Base-by-base conservation (phyloP, 2,888 invertebrate species). In the Eupithecia exiguata region DNA sequence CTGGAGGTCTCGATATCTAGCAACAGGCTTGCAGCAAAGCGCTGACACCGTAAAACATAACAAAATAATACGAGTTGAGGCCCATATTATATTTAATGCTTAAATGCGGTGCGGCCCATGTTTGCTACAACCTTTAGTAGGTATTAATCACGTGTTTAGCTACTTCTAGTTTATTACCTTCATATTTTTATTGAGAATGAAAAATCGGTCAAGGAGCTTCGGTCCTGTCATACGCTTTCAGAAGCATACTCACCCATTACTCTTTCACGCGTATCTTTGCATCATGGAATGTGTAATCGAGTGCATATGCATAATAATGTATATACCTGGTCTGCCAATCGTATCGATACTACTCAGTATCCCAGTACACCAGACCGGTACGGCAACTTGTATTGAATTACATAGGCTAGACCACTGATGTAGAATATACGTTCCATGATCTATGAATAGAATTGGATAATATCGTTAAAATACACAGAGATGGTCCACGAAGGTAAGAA, bases 211-310 rank as follows among this genome's bases (percentile, higher is more conserved):
- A 68, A 68, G 49, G 68, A 58, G 21, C 53, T 53, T 53, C 21
- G n/a, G 21, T 10, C 53, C 21, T 21, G 53, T 62, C 72, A 62
- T 53, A 38, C 72, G 69, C 72, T 74, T 73, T 75, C 68, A 68
- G 70, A 72, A 75, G 70, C 69, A 69, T 61, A 71, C 30, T 72
- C 75, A 71, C 30, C 69, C 75, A 72, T 72, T 53, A 58, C 74
- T 72, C 76, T 79, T 80, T 79, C 79, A 78, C 80, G 79, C 80
- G 80, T 78, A 79, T 75, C 73, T 71, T 79, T 79, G 75, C 78
- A 75, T 77, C 80, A 78, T 73, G 76, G 77, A 53, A 78, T 80
- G 77, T 75, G 78, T 76, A 78, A 77, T 75, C 76, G 75, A 74
- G 78, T 77, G 76, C 77, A 79, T 69, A 75, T 58, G 67, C 70